Evolutionary conservation across 2,888 invertebrate species (phyloP).

Genomic region (Lithophane socia): DNA sequence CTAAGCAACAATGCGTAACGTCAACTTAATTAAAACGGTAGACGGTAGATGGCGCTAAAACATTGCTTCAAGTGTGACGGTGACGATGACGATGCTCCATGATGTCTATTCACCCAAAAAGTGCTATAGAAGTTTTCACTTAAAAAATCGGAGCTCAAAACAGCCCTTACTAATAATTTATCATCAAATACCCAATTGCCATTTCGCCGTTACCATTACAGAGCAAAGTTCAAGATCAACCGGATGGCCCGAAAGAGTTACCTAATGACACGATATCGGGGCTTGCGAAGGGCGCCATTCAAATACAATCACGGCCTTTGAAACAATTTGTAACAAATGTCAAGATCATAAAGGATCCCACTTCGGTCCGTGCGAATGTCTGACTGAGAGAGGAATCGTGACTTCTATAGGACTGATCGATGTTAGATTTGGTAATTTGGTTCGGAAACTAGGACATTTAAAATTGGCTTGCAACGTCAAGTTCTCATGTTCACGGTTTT

Average conservation of each 20-base stretch:
- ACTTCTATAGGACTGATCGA: conserved; percentile 55
- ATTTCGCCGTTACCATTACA: conserved; percentile 45
- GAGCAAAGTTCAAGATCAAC: conserved; percentile 67
- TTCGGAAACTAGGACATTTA: conserved; percentile 41
- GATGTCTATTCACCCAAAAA: too few relatives aligned
- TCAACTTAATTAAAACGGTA: too few relatives aligned
- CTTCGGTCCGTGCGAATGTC: conserved; percentile 62
- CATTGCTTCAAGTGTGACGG: too few relatives aligned
- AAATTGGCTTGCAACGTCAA: conserved; percentile 22
- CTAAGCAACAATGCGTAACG: too few relatives aligned
- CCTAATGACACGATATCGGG: conserved; percentile 65
- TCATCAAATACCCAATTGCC: conserved; percentile 31
- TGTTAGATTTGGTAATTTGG: conserved; percentile 51
- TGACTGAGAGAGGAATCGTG: conserved; percentile 65
- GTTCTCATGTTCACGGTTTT: background rate
- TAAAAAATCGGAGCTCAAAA: background rate
- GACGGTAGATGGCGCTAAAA: too few relatives aligned
- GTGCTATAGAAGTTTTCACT: too few relatives aligned
- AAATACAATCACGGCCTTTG: conserved; percentile 74
- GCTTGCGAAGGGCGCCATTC: conserved; percentile 69
- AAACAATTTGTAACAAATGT: conserved; percentile 78
- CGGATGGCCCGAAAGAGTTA: conserved; percentile 65
- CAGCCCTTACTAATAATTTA: conserved; percentile 20
- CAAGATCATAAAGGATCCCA: conserved; percentile 75
- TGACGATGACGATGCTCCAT: too few relatives aligned